A percentile compares a stretch with the other conserved stretches of the same genome.
phyloP scores from a whole-genome alignment of 2,888 invertebrate genomes.

The Ganaspis brasiliensis region DNA sequence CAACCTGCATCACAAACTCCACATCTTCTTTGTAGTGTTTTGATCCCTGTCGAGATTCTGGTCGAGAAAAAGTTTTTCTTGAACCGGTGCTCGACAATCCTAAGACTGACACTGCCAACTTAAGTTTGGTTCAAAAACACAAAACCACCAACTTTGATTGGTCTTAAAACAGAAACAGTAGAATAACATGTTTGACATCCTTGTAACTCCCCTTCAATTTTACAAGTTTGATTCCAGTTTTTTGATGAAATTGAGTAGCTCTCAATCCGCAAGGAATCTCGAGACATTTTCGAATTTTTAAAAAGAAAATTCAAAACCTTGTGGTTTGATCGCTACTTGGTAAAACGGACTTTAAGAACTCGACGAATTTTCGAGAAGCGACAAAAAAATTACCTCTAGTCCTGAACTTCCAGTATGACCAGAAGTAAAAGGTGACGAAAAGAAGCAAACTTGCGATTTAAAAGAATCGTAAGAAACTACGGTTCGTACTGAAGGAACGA shows the following conservation, averaged over 20 bases:
- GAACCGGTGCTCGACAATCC: too few relatives aligned
- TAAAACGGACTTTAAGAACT: conserved; percentile 38
- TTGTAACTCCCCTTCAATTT: not conserved
- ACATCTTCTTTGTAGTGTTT: not conserved
- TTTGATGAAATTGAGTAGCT: conserved; percentile 12
- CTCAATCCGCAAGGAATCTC: conserved; percentile 25
- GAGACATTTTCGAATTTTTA: not conserved
- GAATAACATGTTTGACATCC: conserved; percentile 28
- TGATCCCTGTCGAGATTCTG: not conserved
- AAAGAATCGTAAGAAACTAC: conserved; percentile 59
- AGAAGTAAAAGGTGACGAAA: conserved; percentile 50
- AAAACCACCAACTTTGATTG: too few relatives aligned
- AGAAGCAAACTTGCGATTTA: conserved; percentile 51
- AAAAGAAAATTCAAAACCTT: not conserved
- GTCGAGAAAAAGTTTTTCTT: not conserved
- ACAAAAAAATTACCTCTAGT: conserved; percentile 44
- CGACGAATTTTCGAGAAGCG: conserved; percentile 47
- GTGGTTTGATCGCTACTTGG: not conserved
- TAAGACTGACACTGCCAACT: too few relatives aligned
- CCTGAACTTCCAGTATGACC: conserved; percentile 53
- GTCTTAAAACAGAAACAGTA: too few relatives aligned
- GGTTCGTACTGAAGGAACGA: conserved; percentile 57
- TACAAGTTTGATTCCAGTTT: conserved; percentile 43
- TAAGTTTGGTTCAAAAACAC: too few relatives aligned
- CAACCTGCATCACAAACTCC: conserved; percentile 47